Percentiles rank a stretch among this genome's conserved stretches.
Conservation (phyloP, 2,113 vertebrate genomes). For the Notarius lentiginosus region DNA sequence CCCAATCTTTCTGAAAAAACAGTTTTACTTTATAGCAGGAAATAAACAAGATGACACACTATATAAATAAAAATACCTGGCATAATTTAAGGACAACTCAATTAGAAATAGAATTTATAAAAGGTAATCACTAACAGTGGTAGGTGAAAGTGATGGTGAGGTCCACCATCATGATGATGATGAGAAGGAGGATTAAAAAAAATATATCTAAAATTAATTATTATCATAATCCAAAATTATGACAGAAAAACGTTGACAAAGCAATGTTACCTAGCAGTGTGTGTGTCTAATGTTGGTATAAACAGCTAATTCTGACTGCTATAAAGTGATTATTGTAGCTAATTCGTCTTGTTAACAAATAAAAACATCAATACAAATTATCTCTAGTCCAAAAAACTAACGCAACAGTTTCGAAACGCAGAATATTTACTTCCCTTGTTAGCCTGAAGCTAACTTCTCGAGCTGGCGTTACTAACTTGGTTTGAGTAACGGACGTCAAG, state of each 20-base stretch:
- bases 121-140: not conserved
- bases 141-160: not conserved
- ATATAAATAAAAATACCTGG: not conserved
- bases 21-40: not conserved
- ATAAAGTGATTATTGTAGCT: not conserved
- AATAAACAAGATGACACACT: no score
- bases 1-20: no score
- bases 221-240: not conserved
- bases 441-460: not conserved
- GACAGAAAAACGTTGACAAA: no score
- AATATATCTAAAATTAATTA: no score
- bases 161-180: not conserved
- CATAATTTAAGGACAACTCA: not conserved
- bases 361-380: not conserved
- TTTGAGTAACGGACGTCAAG: not conserved
- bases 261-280: not conserved
- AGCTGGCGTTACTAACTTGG: constrained; percentile 11
- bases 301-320: not conserved
- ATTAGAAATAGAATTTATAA: not conserved
- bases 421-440: not conserved
- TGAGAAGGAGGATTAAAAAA: no score
- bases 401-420: not conserved
- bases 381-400: not conserved
- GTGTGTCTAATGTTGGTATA: not conserved
- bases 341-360: not conserved